Base-by-base conservation (phyloP, 1,140 invertebrate genomes). In the Drosophila tsacasi region DNA sequence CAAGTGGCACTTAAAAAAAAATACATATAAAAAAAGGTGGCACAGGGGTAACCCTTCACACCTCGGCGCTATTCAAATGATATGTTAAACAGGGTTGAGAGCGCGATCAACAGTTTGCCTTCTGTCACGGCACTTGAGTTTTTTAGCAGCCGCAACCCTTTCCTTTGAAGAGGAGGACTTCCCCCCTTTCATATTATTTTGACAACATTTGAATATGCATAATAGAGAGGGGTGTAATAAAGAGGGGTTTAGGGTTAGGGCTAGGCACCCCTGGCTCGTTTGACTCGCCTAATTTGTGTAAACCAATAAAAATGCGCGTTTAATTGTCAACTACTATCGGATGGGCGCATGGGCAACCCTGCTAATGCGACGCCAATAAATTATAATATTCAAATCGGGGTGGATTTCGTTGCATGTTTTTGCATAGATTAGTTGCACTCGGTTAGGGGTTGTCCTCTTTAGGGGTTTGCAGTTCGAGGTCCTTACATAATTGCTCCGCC, bases 61-160 rank as follows among this genome's bases (percentile, higher is more conserved):
- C 85, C 86, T 90, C 82, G 60, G 6, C 50, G 86, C 86, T 82
- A 90, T 90, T 90, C 82, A 90, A 90, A 90, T 90, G 86, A 90
- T 79, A 89, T 90, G 84, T 89, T 90, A 90, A 89, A 90, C 55
- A 82, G 69, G 57, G 74, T 60, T 66, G 35, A 42, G 49, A 30
- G 76, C 66, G 13, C 62, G 23, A 69, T 80, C 85, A 90, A 90
- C 85, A 90, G 85, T 79, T 90, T 73, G 65, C 63, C 63, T 40
- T 57, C 39, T 80, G 68, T 66, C 25, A 19, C 13, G 63, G 23
- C 35, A 42, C 59, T 60, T 44, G 23, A 42, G 40, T 59, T 76
- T 71, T 86, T 82, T 79, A 61, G 54, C 64, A 42, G 32, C 17
- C 25, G 30, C 83, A 87, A 81, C 85, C 85, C 86, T 80, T 90